phyloP scores from a whole-genome alignment of 2,888 invertebrate species.

The Stegana nigrithorax region DNA sequence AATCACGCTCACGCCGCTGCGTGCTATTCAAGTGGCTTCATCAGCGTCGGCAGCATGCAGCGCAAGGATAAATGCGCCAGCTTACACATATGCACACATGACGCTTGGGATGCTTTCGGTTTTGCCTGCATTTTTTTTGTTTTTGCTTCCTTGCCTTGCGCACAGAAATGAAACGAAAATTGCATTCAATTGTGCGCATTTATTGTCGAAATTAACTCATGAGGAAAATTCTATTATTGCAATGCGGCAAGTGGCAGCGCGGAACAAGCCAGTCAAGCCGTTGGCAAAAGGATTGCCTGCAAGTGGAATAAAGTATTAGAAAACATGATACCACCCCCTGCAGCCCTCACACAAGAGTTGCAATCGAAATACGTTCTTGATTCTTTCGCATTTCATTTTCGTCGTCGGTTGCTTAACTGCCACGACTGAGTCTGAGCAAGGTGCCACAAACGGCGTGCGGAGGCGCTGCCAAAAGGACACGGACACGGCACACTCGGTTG shows the following conservation, averaged over 20 bases:
- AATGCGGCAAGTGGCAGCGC: conserved; percentile 47
- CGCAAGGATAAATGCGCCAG: background rate
- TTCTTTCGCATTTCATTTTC: conserved; percentile 24
- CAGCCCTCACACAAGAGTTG: too few relatives aligned
- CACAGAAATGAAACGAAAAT: conserved; percentile 54
- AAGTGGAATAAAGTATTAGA: background rate
- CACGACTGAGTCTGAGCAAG: too few relatives aligned
- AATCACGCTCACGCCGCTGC: conserved; percentile 17
- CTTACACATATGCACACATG: background rate
- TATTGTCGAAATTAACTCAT: conserved; percentile 67
- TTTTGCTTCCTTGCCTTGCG: conserved; percentile 35
- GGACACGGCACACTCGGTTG: conserved; percentile 18
- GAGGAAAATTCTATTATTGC: conserved; percentile 68
- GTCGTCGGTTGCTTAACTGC: background rate
- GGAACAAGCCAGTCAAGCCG: background rate
- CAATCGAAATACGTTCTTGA: too few relatives aligned
- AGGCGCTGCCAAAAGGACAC: too few relatives aligned
- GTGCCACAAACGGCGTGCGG: too few relatives aligned
- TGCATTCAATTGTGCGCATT: conserved; percentile 67
- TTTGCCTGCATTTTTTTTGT: conserved; percentile 10
- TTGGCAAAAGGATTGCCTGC: too few relatives aligned
- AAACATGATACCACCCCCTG: too few relatives aligned
- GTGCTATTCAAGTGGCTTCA: conserved; percentile 64
- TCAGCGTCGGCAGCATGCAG: conserved; percentile 39
- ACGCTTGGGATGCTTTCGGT: conserved; percentile 48